phyloP scores from a whole-genome alignment of 2,888 invertebrate genomes.

The Bombyx huttoni region DNA sequence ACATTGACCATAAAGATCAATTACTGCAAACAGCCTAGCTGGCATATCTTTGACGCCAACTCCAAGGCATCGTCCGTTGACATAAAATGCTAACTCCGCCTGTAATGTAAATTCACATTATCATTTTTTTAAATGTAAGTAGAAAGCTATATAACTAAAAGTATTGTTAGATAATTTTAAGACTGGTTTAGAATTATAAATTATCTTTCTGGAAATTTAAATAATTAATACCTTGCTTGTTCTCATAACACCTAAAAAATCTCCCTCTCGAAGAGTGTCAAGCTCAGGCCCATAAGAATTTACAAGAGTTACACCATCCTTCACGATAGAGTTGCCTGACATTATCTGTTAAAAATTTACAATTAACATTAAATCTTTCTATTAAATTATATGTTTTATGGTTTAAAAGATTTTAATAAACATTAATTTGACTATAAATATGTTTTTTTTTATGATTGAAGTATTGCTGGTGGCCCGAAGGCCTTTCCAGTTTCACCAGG shows the following conservation, averaged over 20 bases:
- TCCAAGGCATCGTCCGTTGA: constrained; percentile 92
- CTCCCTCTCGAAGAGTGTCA: constrained; percentile 86
- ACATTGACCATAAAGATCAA: constrained; percentile 95
- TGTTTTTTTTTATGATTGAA: no score
- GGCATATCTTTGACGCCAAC: constrained; percentile 87
- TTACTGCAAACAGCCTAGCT: constrained; percentile 87
- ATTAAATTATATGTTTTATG: background rate
- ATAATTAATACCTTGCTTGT: constrained; percentile 75
- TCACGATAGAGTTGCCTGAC: constrained; percentile 88
- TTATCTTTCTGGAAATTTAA: background rate
- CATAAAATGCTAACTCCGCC: constrained; percentile 88
- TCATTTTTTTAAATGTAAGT: background rate
- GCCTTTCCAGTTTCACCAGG: no score
- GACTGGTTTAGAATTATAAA: background rate
- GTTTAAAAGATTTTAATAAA: no score
- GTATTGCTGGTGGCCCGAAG: no score
- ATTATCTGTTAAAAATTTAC: constrained; percentile 73
- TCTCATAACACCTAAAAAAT: constrained; percentile 87
- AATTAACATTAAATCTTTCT: background rate
- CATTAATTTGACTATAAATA: no score
- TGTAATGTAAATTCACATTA: constrained; percentile 24
- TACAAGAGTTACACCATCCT: constrained; percentile 85
- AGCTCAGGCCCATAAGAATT: constrained; percentile 90
- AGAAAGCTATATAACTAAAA: background rate
- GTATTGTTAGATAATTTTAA: background rate